Conservation (phyloP, 2,888 invertebrate genomes). For the Digitonthophagus gazella region DNA sequence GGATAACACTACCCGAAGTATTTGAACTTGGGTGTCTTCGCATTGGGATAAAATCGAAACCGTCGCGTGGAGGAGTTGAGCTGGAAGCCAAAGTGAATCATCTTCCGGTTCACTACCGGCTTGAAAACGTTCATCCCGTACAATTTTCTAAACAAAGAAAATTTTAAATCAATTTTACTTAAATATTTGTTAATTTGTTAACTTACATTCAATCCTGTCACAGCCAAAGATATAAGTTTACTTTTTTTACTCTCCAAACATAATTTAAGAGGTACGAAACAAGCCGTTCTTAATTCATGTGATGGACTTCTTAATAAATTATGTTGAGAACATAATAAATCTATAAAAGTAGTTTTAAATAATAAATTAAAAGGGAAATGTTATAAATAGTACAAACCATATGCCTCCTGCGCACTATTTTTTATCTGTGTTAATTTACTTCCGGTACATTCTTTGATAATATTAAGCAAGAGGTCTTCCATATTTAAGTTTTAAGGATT, state of each 20-base stretch:
- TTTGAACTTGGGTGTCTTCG: constrained; percentile 81
- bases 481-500: no score
- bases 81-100: constrained; percentile 89
- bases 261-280: constrained; percentile 80
- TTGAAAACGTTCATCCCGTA: constrained; percentile 89
- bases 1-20: constrained; percentile 74
- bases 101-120: constrained; percentile 87
- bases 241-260: constrained; percentile 85
- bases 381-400: constrained; percentile 61
- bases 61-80: constrained; percentile 84
- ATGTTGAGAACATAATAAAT: constrained; percentile 78
- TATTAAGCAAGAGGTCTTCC: constrained; percentile 84
- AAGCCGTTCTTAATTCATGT: constrained; percentile 79
- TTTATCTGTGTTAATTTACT: constrained; percentile 73
- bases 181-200: not conserved
- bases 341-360: constrained; percentile 50
- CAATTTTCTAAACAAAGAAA: constrained; percentile 68
- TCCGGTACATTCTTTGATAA: constrained; percentile 80
- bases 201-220: constrained; percentile 85
- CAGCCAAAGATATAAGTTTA: constrained; percentile 77
- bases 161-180: not conserved
- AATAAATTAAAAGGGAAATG: not conserved
- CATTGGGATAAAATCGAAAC: constrained; percentile 74
- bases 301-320: constrained; percentile 72
- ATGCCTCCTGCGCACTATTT: constrained; percentile 82